Evolutionary conservation across 2,113 vertebrate genomes (phyloP).

Genomic region (Octodon degus): DNA sequence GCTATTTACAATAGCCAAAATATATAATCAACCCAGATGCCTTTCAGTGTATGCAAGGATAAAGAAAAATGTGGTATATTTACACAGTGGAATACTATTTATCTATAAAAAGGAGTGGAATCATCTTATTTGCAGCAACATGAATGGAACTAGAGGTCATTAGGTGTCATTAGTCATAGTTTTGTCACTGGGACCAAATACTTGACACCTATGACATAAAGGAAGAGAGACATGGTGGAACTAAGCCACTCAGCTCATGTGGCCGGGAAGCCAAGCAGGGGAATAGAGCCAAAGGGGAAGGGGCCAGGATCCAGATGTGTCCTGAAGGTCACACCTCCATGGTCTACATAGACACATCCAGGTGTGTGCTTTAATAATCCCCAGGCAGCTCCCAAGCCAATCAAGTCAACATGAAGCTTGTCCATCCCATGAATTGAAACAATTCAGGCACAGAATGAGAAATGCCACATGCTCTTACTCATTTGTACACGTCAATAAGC

Average conservation of each 20-base stretch:
- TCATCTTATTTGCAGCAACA: not conserved
- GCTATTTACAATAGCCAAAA: not conserved
- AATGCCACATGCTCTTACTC: not conserved
- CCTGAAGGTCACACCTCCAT: not conserved
- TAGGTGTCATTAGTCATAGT: not conserved
- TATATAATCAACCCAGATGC: not conserved
- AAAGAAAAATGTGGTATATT: not conserved
- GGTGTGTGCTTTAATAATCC: not conserved
- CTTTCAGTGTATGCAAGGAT: not conserved
- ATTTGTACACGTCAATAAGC: not conserved
- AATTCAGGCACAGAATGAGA: not conserved
- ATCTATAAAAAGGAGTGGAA: not conserved
- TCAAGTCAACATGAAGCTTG: not conserved
- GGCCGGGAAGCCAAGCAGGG: not conserved
- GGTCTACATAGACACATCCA: not conserved
- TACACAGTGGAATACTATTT: not conserved
- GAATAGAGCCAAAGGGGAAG: not conserved
- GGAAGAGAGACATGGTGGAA: not conserved
- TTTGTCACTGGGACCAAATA: not conserved
- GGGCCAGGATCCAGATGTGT: not conserved
- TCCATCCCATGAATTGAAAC: not conserved
- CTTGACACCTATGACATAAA: not conserved
- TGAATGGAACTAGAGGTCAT: not conserved
- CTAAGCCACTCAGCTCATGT: not conserved
- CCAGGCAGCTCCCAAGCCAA: not conserved